Evolutionary conservation across 2,888 invertebrate species (phyloP).

Genomic region (Dynastes maya): DNA sequence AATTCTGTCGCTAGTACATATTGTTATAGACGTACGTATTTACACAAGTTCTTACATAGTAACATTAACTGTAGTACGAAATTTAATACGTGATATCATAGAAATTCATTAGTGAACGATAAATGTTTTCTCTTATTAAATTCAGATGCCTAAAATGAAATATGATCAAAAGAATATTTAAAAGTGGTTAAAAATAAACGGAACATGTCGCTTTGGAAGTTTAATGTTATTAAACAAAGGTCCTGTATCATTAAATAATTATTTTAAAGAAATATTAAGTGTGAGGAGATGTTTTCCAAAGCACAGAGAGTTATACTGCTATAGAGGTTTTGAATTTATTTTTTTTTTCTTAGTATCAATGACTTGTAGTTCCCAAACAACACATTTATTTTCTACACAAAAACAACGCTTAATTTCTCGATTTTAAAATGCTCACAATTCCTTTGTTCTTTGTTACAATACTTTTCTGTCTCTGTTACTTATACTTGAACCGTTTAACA

Average conservation of each 20-base stretch:
- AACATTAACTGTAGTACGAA: slow-evolving; percentile 28
- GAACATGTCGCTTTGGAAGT: slow-evolving; percentile 20
- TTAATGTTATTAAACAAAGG: not conserved
- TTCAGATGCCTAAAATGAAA: slow-evolving; percentile 1
- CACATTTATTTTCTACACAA: too few species aligned
- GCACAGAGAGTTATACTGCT: too few species aligned
- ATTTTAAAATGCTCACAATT: too few species aligned
- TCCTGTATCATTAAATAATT: not conserved
- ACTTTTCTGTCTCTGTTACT: too few species aligned
- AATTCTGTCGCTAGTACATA: slow-evolving; percentile 18
- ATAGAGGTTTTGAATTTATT: too few species aligned
- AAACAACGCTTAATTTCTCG: too few species aligned
- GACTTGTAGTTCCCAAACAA: too few species aligned
- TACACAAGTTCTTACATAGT: not conserved
- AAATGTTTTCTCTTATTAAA: slow-evolving; percentile 23
- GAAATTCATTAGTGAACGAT: slow-evolving; percentile 11
- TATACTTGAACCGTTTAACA: too few species aligned
- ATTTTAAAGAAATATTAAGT: not conserved
- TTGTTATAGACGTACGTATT: slow-evolving; percentile 13
- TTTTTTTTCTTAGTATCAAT: too few species aligned
- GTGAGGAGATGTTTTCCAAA: not conserved
- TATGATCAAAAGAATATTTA: not conserved
- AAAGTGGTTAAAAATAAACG: slow-evolving; percentile 1
- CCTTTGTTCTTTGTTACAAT: too few species aligned
- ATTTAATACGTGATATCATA: slow-evolving; percentile 35